phyloP scores from a whole-genome alignment of 2,797 vertebrate genomes.

The Lepus oiostolus region DNA sequence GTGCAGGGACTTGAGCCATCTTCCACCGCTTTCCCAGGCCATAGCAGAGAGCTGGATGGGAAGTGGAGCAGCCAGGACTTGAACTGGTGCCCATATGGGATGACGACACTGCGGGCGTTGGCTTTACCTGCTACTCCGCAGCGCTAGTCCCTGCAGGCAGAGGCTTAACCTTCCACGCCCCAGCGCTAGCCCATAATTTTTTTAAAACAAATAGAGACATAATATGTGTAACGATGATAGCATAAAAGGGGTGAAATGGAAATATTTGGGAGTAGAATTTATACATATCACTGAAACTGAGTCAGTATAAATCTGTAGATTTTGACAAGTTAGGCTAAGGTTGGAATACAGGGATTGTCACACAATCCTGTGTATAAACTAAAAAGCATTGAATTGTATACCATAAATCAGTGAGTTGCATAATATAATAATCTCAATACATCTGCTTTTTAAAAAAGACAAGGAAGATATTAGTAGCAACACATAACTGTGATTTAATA shows the following conservation, averaged over 20 bases:
- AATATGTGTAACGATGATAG: not conserved
- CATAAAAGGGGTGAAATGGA: not conserved
- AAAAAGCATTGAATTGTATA: constrained; percentile 5
- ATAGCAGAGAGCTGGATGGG: no score
- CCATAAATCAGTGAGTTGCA: not conserved
- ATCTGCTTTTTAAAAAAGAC: not conserved
- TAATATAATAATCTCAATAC: not conserved
- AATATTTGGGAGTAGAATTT: constrained; percentile 17
- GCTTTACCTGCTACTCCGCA: no score
- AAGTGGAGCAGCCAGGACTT: no score
- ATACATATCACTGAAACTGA: not conserved
- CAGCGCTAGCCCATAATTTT: no score
- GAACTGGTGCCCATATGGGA: no score
- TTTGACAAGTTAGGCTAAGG: not conserved
- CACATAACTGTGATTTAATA: constrained; percentile 20
- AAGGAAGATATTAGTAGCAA: not conserved
- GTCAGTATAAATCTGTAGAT: constrained; percentile 13
- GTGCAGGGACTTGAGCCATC: no score
- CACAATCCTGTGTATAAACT: not conserved
- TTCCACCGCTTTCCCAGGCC: no score
- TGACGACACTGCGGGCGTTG: no score
- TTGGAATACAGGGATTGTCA: not conserved
- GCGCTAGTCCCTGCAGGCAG: no score
- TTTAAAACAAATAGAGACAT: not conserved
- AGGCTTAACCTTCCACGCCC: no score